A percentile compares a stretch with the other conserved stretches of the same genome.
Evolutionary conservation across 2,113 vertebrate genomes (phyloP).

Genomic region (Chaetura pelagica): DNA sequence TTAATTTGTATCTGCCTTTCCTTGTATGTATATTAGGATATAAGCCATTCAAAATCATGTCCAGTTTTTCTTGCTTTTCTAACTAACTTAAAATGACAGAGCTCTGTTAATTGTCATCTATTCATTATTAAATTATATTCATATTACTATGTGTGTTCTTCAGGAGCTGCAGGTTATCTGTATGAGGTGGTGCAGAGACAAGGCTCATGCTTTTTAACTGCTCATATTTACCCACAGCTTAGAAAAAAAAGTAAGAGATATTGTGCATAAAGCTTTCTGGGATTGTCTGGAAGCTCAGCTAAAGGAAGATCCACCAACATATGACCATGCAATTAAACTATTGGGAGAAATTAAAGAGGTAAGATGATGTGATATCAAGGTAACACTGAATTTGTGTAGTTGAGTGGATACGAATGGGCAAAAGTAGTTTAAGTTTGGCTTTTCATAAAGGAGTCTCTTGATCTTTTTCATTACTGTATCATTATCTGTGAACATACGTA

Average conservation of each 20-base stretch:
- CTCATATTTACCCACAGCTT: constrained; percentile 78
- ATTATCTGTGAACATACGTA: background rate
- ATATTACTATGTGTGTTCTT: background rate
- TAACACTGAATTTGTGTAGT: background rate
- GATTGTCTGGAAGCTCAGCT: constrained; percentile 91
- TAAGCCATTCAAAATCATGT: background rate
- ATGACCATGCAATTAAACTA: constrained; percentile 81
- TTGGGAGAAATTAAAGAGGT: constrained; percentile 86
- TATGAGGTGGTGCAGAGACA: background rate
- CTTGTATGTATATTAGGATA: background rate
- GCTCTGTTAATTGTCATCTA: background rate
- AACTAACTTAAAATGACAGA: background rate
- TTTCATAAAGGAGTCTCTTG: background rate
- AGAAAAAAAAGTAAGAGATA: constrained; percentile 90
- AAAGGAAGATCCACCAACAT: constrained; percentile 85
- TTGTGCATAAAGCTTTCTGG: constrained; percentile 97
- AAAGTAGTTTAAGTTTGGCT: background rate
- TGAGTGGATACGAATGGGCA: background rate
- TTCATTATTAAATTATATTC: background rate
- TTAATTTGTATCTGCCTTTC: background rate
- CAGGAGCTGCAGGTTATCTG: background rate
- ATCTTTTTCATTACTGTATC: background rate
- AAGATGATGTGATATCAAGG: background rate
- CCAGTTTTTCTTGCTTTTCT: constrained; percentile 3
- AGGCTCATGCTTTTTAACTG: background rate